phyloP scores from a whole-genome alignment of 2,888 invertebrate species.

The Octonoba sinensis region DNA sequence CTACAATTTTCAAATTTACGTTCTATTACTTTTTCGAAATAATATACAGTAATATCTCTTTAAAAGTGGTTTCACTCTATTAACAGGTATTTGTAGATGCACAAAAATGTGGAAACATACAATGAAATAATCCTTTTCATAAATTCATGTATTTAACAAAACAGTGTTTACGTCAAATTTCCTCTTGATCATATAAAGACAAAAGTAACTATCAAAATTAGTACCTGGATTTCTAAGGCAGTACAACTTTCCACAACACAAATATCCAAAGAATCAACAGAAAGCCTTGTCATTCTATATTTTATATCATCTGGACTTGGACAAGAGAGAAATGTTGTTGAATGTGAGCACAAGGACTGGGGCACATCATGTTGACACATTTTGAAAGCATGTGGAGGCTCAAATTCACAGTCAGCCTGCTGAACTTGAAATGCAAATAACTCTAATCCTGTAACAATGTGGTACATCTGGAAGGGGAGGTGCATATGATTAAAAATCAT shows the following conservation, averaged over 20 bases:
- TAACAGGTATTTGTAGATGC: no score
- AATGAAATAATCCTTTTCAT: no score
- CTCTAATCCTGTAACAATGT: conserved; percentile 88
- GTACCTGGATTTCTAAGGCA: conserved; percentile 85
- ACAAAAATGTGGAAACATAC: no score
- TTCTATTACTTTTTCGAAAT: no score
- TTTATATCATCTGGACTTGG: conserved; percentile 88
- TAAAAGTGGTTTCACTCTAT: no score
- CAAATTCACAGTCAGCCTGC: conserved; percentile 90
- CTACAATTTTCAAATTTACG: no score
- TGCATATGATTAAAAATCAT: not conserved
- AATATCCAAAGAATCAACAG: conserved; percentile 89
- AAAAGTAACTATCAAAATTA: no score
- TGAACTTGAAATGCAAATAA: conserved; percentile 86
- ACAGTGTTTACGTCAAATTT: no score
- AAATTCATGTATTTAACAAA: no score
- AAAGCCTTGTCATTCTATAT: conserved; percentile 91
- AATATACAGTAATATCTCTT: no score
- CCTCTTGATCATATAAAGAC: no score
- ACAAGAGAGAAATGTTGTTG: conserved; percentile 75
- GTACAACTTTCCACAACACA: conserved; percentile 91
- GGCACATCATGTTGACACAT: conserved; percentile 74
- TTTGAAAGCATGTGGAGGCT: conserved; percentile 81
- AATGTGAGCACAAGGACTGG: conserved; percentile 77
- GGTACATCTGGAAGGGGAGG: conserved; percentile 77